phyloP scores from a whole-genome alignment of 2,888 invertebrate species.

The Byasa hedistus region DNA sequence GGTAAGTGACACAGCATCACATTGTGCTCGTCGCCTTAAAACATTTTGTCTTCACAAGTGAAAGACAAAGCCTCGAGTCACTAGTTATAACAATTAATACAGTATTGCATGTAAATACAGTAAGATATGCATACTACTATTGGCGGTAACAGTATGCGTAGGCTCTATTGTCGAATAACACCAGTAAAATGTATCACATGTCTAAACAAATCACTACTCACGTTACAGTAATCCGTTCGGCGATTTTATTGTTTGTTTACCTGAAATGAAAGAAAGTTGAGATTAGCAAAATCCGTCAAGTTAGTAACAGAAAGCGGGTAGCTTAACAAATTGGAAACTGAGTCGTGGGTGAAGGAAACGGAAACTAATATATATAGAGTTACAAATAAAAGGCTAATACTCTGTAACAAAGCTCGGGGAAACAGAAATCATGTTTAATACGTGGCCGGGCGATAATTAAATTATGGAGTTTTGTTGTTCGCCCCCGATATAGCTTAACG shows the following conservation, averaged over 20 bases:
- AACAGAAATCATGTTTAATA: slow-evolving; percentile 44
- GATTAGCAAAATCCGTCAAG: slow-evolving; percentile 29
- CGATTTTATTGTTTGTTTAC: slow-evolving; percentile 18
- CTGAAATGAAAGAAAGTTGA: slow-evolving; percentile 31
- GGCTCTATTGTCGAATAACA: too few relatives aligned
- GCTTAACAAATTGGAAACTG: slow-evolving; percentile 23
- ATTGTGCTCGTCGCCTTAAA: too few relatives aligned
- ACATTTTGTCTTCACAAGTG: too few relatives aligned
- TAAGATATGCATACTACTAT: too few relatives aligned
- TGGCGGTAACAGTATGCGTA: too few relatives aligned
- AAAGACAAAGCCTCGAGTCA: too few relatives aligned
- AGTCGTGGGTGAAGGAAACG: slow-evolving; percentile 30
- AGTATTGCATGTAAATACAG: too few relatives aligned
- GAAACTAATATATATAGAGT: slow-evolving; percentile 37
- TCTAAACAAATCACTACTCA: background rate
- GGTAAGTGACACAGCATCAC: too few relatives aligned
- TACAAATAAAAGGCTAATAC: slow-evolving; percentile 37
- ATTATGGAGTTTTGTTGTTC: slow-evolving; percentile 58
- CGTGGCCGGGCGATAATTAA: slow-evolving; percentile 54
- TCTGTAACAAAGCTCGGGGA: slow-evolving; percentile 45
- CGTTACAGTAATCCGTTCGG: background rate
- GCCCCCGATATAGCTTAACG: slow-evolving; percentile 63
- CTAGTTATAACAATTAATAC: too few relatives aligned
- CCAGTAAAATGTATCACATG: too few relatives aligned
- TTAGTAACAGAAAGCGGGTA: slow-evolving; percentile 20